Evolutionary conservation across 1,140 invertebrate genomes (phyloP).

Genomic region (Drosophila bifasciata): DNA sequence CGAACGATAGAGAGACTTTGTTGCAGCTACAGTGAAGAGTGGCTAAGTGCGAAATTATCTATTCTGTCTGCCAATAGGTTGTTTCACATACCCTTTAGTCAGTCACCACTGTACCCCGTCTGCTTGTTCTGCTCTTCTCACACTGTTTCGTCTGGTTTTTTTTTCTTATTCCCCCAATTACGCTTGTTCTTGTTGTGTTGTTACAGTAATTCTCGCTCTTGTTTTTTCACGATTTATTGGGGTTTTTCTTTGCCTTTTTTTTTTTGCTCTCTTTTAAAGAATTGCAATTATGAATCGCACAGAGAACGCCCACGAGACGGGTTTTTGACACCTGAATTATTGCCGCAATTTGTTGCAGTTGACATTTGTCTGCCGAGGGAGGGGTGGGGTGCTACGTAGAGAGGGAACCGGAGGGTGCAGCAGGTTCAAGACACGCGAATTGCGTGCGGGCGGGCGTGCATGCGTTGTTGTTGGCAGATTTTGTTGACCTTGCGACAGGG

Average conservation of each 20-base stretch:
- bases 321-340: constrained; percentile 55
- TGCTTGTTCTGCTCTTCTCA: neutral
- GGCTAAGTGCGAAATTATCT: neutral
- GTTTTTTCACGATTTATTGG: neutral
- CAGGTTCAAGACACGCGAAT: neutral
- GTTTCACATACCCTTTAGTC: constrained; percentile 1
- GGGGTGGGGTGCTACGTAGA: neutral
- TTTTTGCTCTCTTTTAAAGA: constrained; percentile 8
- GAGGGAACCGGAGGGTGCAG: constrained; percentile 1
- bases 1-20: constrained; percentile 23
- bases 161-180: constrained; percentile 25
- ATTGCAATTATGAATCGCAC: constrained; percentile 37
- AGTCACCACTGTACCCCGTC: constrained; percentile 13
- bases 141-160: constrained; percentile 6
- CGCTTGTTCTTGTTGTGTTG: constrained; percentile 8
- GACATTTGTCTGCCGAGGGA: constrained; percentile 9
- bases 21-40: constrained; percentile 28
- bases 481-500: too few species aligned
- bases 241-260: constrained; percentile 23
- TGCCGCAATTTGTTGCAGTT: constrained; percentile 48
- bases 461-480: too few species aligned
- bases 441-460: too few species aligned
- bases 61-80: too few species aligned
- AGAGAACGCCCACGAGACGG: constrained; percentile 38
- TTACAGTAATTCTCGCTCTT: constrained; percentile 42